A percentile compares a stretch with the other conserved stretches of the same genome.
Evolutionary conservation across 2,797 vertebrate species (phyloP).

Genomic region (Eutrigla gurnardus): DNA sequence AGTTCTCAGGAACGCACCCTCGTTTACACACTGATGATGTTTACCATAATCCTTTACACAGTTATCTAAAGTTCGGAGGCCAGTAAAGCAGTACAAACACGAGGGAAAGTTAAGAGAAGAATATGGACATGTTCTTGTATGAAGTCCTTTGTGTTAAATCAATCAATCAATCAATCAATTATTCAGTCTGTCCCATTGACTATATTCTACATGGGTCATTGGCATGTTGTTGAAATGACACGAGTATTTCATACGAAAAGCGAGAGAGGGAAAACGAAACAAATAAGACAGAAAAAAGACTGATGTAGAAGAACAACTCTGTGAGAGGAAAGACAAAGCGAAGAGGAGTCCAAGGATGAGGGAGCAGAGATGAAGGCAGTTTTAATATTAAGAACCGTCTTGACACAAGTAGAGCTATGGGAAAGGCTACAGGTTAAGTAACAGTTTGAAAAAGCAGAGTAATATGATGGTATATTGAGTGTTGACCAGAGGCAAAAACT

Average conservation of each 20-base stretch:
- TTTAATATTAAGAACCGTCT: background rate
- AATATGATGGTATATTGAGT: conserved; percentile 21
- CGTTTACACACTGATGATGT: background rate
- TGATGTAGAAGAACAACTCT: background rate
- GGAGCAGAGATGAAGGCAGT: background rate
- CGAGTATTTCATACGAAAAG: background rate
- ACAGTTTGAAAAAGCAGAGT: background rate
- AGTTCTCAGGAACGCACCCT: no score
- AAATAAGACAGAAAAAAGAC: background rate
- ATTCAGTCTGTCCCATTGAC: conserved; percentile 4
- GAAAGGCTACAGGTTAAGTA: background rate
- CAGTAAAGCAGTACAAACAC: no score
- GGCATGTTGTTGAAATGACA: background rate
- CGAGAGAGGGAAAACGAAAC: background rate
- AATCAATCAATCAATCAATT: conserved; percentile 37
- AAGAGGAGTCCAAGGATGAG: background rate
- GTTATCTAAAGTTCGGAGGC: no score
- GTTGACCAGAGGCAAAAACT: conserved; percentile 31
- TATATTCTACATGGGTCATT: conserved; percentile 1
- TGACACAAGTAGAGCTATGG: background rate
- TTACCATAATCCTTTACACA: background rate
- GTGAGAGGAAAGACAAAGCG: background rate
- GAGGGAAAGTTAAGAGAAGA: background rate
- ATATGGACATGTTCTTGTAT: background rate
- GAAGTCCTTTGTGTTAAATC: conserved; percentile 6